Evolutionary conservation across 2,797 vertebrate species (phyloP).

Genomic region (Syngnathus rostellatus): DNA sequence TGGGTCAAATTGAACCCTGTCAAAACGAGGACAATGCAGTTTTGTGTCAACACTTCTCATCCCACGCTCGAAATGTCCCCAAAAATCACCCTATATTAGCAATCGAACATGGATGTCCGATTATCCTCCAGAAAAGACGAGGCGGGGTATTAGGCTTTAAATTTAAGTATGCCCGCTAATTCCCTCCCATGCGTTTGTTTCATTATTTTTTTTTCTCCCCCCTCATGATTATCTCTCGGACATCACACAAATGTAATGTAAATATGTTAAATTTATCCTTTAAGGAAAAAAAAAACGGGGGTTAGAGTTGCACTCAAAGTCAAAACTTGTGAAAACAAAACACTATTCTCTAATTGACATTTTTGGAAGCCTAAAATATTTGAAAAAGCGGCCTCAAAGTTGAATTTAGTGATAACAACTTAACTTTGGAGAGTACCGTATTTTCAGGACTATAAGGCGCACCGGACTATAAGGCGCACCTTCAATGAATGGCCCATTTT

Average conservation of each 20-base stretch:
- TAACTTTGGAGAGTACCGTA: no score
- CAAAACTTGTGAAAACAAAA: neutral
- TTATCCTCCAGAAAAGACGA: slow-evolving; percentile 25
- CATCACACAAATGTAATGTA: slow-evolving; percentile 11
- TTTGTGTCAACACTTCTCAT: slow-evolving; percentile 16
- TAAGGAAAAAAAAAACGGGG: neutral
- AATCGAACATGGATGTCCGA: slow-evolving; percentile 24
- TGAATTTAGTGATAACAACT: neutral
- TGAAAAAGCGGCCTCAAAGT: neutral
- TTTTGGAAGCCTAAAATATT: neutral
- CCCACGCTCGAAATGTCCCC: slow-evolving; percentile 14
- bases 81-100: slow-evolving; percentile 13
- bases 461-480: no score
- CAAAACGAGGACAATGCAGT: neutral
- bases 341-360: neutral
- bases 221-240: neutral
- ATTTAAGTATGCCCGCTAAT: slow-evolving; percentile 20
- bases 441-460: no score
- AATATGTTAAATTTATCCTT: slow-evolving; percentile 1
- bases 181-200: slow-evolving; percentile 10
- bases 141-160: slow-evolving; percentile 23
- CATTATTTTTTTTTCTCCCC: neutral
- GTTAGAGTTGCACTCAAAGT: neutral
- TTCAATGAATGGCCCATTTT: no score
- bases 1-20: slow-evolving; percentile 11